Percentiles rank a stretch among this genome's conserved stretches.
Conservation (phyloP, 2,797 vertebrate species). For the Spinibarbus caldwelli region DNA sequence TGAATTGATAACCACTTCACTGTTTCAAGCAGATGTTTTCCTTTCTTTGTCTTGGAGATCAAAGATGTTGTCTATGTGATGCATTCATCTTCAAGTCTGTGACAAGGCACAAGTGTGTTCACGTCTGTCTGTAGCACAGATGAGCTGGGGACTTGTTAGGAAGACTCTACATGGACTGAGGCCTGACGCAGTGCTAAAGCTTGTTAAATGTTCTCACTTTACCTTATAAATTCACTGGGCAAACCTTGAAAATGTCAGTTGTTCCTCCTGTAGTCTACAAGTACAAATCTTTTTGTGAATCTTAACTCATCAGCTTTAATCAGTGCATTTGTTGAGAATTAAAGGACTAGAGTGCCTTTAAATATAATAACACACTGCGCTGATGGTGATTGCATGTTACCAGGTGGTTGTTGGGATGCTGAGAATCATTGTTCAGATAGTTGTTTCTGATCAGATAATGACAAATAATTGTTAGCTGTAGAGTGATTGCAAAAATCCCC, state of each 20-base stretch:
- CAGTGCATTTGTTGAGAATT: constrained; percentile 1
- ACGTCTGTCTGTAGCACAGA: not conserved
- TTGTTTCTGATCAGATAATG: constrained; percentile 2
- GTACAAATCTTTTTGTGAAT: not conserved
- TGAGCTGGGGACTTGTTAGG: not conserved
- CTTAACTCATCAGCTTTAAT: not conserved
- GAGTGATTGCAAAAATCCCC: not conserved
- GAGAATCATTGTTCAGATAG: not conserved
- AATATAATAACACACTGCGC: not conserved
- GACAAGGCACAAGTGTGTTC: constrained; percentile 12
- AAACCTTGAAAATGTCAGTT: not conserved
- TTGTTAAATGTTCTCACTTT: constrained; percentile 33
- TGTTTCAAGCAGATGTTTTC: constrained; percentile 51
- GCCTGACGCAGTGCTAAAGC: constrained; percentile 13
- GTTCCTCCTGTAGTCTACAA: not conserved
- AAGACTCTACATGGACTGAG: not conserved
- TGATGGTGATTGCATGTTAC: constrained; percentile 36
- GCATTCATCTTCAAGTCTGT: constrained; percentile 17
- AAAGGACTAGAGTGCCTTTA: not conserved
- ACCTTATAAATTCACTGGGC: not conserved
- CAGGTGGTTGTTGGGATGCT: not conserved
- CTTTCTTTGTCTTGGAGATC: constrained; percentile 57
- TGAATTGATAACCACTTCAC: constrained; percentile 58
- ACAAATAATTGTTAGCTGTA: constrained; percentile 6
- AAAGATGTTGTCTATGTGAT: constrained; percentile 53